Evolutionary conservation across 2,888 invertebrate genomes (phyloP), one percentile per base, ranked within the genome.

Genomic region (Argyresthia goedartella): DNA sequence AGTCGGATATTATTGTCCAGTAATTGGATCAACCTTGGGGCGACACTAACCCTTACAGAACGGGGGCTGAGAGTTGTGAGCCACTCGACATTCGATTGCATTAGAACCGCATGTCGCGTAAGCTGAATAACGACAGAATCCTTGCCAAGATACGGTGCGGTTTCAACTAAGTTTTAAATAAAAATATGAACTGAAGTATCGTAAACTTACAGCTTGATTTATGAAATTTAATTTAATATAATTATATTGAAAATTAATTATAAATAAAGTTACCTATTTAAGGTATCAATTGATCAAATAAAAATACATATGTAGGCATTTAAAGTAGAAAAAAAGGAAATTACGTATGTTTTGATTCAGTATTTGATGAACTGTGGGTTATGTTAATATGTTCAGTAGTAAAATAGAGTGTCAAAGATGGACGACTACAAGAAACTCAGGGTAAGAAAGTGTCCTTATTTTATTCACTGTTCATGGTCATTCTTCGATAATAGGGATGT

Each of bases 351-450:
- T 36, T 36, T 36, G 9, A 36, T 36, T 36, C 8, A 9, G 9
- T 8, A 36, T 7, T 36, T 8, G 9, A 36, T 7, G 7, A 36
- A 36, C 36, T 36, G 7, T 36, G 8, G 8, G 36, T 36, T 7
- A 9, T 36, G 42, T 7, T 42, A 11, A 1, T 16, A 90, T 90
- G 90, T 90, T 90, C 65, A 89, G 89, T 56, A 89, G 88, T 61
- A 88, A 89, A 66, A 69, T 81, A 54, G 89, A 90, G 57, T 88
- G 89, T 49, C 81, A 90, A 67, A 82, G 85, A 57, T 91, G 90
- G 90, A 81, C 85, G 0, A 76, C 76, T 0, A 65, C 68, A 8
- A 62, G 77, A 56, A 71, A 66, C 59, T 62, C 41, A 2, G 15
- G 48, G 58, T 55, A 57, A 48, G 43, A 41, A 48, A 15, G 3